Percentiles rank a stretch among this genome's conserved stretches.
These are phyloP conservation scores for Columbina picui DNA, from an alignment of 2,113 vertebrate species.

Conservation along the genomic window DNA sequence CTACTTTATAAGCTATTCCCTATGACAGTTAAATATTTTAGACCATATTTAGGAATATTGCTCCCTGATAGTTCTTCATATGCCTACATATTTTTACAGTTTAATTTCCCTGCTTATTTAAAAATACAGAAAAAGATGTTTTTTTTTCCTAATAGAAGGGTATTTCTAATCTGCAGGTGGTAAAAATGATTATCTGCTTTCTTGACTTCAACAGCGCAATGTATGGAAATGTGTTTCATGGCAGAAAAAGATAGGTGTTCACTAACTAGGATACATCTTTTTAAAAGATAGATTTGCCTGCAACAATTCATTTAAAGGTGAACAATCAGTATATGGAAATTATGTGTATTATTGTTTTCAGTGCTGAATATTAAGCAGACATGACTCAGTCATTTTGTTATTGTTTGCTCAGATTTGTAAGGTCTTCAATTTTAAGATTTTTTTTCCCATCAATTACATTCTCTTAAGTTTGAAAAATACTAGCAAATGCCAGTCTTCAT, in stretches of 20 bases:
- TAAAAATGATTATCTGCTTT: neutral
- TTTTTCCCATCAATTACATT: neutral
- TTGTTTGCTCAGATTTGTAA: neutral
- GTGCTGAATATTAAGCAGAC: neutral
- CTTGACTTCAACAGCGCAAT: neutral
- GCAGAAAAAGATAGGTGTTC: neutral
- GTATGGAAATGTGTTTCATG: neutral
- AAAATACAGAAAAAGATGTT: neutral
- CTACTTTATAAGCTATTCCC: slow-evolving; percentile 74
- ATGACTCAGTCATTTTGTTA: neutral
- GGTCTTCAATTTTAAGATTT: neutral
- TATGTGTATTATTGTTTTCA: neutral
- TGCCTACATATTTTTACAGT: neutral
- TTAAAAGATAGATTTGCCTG: neutral
- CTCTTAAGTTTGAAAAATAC: neutral
- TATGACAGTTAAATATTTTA: slow-evolving; percentile 72
- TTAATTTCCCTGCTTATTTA: neutral
- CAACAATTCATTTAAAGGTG: neutral
- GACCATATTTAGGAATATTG: slow-evolving; percentile 67
- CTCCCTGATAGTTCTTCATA: slow-evolving; percentile 38
- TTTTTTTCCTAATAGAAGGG: neutral
- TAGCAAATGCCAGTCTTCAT: neutral
- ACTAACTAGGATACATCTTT: neutral
- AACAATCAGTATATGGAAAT: neutral
- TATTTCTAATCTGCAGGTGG: neutral